Percentiles rank a stretch among this genome's conserved stretches.
Evolutionary conservation across 1,140 invertebrate genomes (phyloP).

Genomic region (Ctenoplectra terminalis): DNA sequence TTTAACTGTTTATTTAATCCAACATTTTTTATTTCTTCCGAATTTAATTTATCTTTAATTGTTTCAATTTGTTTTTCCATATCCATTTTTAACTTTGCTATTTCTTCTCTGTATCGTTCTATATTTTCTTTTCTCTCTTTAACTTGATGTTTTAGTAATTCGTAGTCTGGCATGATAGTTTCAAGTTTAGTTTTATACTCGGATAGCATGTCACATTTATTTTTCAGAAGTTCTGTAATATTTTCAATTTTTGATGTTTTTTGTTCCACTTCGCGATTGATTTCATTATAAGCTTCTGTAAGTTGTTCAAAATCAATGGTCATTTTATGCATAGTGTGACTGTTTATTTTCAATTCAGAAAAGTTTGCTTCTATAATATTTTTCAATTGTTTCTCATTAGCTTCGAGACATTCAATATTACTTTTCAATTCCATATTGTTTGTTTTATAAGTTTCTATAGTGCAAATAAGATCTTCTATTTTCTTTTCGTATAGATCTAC

Average conservation of each 20-base stretch:
- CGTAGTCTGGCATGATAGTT: constrained; percentile 71
- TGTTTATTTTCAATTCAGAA: constrained; percentile 61
- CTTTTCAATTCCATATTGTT: constrained; percentile 69
- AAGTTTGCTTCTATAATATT: constrained; percentile 69
- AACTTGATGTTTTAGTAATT: constrained; percentile 70
- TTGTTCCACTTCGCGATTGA: constrained; percentile 60
- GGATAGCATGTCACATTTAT: constrained; percentile 75
- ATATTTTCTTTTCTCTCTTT: constrained; percentile 59
- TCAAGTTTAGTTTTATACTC: constrained; percentile 78
- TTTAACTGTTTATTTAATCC: constrained; percentile 69
- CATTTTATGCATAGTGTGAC: constrained; percentile 56
- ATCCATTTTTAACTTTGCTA: constrained; percentile 64
- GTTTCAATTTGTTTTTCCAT: constrained; percentile 52
- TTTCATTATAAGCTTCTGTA: constrained; percentile 57
- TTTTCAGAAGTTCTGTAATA: constrained; percentile 71
- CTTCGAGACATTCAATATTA: constrained; percentile 70
- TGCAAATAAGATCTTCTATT: constrained; percentile 60
- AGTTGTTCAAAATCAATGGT: constrained; percentile 62
- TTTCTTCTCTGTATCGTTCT: constrained; percentile 73
- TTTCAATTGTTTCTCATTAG: constrained; percentile 69
- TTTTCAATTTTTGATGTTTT: constrained; percentile 68
- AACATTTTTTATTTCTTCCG: constrained; percentile 60
- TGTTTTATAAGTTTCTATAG: constrained; percentile 63
- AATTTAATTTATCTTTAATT: constrained; percentile 67
- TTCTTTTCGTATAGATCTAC: constrained; percentile 62